Evolutionary conservation across 1,140 invertebrate genomes (phyloP).

Genomic region (Vollenhovia emeryi): DNA sequence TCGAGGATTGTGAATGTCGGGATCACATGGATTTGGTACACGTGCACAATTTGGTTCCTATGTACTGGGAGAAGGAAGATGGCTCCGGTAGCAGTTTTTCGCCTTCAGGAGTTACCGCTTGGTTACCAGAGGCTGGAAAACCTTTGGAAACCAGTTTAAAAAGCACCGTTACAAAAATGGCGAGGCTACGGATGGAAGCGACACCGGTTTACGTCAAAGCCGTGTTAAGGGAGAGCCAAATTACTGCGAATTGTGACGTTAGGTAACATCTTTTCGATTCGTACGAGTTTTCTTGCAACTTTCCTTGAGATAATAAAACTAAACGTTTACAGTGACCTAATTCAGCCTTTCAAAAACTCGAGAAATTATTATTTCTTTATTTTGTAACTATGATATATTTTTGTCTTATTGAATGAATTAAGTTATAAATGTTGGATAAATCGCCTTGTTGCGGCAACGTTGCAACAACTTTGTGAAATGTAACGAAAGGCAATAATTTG

Average conservation of each 20-base stretch:
- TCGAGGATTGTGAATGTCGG: constrained; percentile 79
- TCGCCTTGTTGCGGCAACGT: background rate
- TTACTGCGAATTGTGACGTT: constrained; percentile 88
- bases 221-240: constrained; percentile 87
- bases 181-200: constrained; percentile 86
- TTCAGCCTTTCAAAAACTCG: background rate
- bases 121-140: constrained; percentile 86
- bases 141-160: constrained; percentile 82
- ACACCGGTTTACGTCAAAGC: constrained; percentile 90
- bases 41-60: constrained; percentile 88
- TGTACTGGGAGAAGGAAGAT: constrained; percentile 86
- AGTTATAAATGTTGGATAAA: background rate
- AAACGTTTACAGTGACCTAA: background rate
- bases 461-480: background rate
- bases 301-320: background rate
- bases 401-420: background rate
- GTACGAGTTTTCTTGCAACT: background rate
- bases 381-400: background rate
- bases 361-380: background rate
- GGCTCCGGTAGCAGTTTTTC: constrained; percentile 82
- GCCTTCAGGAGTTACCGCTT: constrained; percentile 85
- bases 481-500: background rate
- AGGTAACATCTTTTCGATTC: constrained; percentile 77
- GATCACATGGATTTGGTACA: constrained; percentile 88
- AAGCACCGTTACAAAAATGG: constrained; percentile 86